Percentiles rank a stretch among this genome's conserved stretches.
phyloP scores from a whole-genome alignment of 2,797 vertebrate species.

The Emydoidea blandingii region DNA sequence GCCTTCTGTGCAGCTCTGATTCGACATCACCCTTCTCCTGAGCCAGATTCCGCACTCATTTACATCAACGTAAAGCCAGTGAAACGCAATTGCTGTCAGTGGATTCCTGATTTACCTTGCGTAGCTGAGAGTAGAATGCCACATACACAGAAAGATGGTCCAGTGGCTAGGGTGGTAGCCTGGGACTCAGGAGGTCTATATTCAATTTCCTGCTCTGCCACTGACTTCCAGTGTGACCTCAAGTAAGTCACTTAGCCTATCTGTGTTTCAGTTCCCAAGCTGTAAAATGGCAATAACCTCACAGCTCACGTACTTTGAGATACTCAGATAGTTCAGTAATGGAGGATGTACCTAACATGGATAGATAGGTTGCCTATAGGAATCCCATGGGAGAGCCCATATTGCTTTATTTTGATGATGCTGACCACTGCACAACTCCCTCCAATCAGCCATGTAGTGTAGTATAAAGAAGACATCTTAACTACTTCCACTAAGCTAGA shows the following conservation, averaged over 20 bases:
- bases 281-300: not conserved
- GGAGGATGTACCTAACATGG: not conserved
- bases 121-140: not conserved
- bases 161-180: not conserved
- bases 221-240: accelerated
- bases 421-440: not conserved
- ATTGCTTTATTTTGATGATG: not conserved
- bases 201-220: not conserved
- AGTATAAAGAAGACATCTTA: not conserved
- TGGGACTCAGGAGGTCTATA: not conserved
- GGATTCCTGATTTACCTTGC: not conserved
- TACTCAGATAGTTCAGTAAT: not conserved
- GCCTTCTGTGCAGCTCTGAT: not conserved
- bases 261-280: not conserved
- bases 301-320: not conserved
- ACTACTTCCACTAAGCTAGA: not conserved
- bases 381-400: not conserved
- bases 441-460: not conserved
- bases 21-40: not conserved
- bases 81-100: not conserved
- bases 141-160: not conserved
- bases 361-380: not conserved
- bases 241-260: not conserved
- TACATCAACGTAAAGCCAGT: not conserved
- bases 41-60: not conserved